Conservation (phyloP, 2,113 vertebrate genomes). For the Mirounga angustirostris region DNA sequence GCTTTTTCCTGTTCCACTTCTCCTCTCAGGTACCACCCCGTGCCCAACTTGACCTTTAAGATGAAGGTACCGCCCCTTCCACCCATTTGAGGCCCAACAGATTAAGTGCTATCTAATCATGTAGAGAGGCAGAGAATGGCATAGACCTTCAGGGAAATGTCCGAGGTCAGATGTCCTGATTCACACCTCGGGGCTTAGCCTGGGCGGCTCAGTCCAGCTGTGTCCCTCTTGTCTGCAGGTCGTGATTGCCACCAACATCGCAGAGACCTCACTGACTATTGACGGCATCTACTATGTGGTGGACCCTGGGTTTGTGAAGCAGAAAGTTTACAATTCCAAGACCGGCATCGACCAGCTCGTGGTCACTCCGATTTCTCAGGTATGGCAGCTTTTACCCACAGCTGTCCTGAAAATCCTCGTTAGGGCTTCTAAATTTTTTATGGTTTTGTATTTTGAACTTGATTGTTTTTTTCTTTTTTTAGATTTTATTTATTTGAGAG, state of each 20-base stretch:
- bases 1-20: background rate
- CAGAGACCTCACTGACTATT: constrained; percentile 97
- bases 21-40: background rate
- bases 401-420: background rate
- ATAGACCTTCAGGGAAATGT: background rate
- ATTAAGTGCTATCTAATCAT: background rate
- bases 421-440: background rate
- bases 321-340: constrained; percentile 99
- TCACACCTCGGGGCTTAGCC: background rate
- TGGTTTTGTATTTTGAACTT: constrained; percentile 34
- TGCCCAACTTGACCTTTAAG: background rate
- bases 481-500: background rate
- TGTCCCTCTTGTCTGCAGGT: constrained; percentile 87
- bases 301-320: constrained; percentile 98
- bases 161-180: background rate
- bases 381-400: constrained; percentile 63
- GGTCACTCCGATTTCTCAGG: constrained; percentile 99
- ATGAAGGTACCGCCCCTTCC: background rate
- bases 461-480: background rate
- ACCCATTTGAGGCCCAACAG: background rate
- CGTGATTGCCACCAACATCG: constrained; percentile 98
- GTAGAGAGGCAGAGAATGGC: background rate
- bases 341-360: constrained; percentile 99
- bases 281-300: constrained; percentile 99
- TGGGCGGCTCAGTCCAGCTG: background rate